Base-by-base conservation (phyloP, 2,888 invertebrate species). In the Leptopilina syphax region DNA sequence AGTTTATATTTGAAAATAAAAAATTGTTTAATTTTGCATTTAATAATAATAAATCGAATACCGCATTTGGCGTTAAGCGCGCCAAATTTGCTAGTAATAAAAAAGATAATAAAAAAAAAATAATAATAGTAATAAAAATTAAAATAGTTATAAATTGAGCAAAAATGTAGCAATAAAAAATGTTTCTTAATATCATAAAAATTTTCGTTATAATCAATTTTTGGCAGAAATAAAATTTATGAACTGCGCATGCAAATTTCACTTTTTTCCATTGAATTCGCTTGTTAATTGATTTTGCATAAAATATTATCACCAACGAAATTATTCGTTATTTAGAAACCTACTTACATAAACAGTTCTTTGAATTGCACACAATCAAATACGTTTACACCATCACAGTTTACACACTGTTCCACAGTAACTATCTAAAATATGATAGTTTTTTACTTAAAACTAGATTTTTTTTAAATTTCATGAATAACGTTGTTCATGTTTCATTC, bases 371-470 rank as follows among this genome's bases (percentile, higher is more conserved):
- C 85, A 83, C 83, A 81, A 83, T 77, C 84, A 83, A 81, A 87
- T 77, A 80, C 83, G 86, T 86, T 85, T 85, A 84, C 77, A 86
- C 84, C 84, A 87, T 88, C 87, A 86, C 86, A 88, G 87, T 66
- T 85, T 82, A 81, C 79, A 79, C 81, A 84, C 54, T 70, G 24
- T 70, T 70, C 70, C 57, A 73, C 57, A 73, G 34, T 73, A 73
- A 57, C 27, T 70, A 68, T 50, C 24, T 57, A 6, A 54, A 73
- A 73, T 57, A 27, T 50, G 24, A 68, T 68, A 27, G 54, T 34
- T 73, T 57, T 18, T 34, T 13, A 70, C 27, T 27, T 54, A 54
- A 44, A 13, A 70, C 24, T 73, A 73, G 34, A 73, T 54, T 68
- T 50, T 68, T 68, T 68, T 68, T 68, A 80, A 34, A 34, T 70